These are phyloP conservation scores for Acanthosoma haemorrhoidale DNA, from an alignment of 2,888 invertebrate species.

Conservation along the genomic window DNA sequence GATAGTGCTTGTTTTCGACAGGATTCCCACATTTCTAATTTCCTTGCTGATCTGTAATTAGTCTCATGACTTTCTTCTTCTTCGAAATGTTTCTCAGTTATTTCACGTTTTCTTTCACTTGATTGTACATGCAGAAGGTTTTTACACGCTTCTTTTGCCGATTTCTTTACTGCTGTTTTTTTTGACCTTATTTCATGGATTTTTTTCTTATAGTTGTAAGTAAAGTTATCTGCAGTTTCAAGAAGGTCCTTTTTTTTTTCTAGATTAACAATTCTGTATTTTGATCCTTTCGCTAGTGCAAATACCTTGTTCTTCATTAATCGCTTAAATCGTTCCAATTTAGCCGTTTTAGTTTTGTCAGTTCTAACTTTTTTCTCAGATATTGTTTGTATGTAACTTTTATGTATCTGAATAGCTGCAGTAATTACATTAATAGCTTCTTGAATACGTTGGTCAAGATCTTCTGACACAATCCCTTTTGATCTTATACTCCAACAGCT, in stretches of 20 bases:
- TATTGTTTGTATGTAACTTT: background rate
- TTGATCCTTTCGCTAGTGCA: background rate
- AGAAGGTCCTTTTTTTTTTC: background rate
- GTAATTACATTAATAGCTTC: background rate
- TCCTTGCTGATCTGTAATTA: background rate
- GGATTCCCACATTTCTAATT: background rate
- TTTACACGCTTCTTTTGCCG: background rate
- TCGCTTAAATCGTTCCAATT: background rate
- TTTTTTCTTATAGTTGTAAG: background rate
- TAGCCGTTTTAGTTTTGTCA: background rate
- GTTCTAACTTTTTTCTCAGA: background rate
- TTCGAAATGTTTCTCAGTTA: background rate
- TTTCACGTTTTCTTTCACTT: background rate
- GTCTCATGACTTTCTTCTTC: background rate
- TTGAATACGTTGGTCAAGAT: background rate
- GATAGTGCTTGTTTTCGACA: background rate
- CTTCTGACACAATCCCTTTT: background rate
- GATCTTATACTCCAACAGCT: background rate
- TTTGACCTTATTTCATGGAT: background rate
- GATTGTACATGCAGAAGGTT: background rate
- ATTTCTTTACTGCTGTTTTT: background rate
- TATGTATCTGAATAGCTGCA: background rate
- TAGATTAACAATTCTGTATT: background rate
- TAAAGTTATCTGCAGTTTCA: background rate
- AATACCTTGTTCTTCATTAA: slow-evolving; percentile 4